Conservation (phyloP, 2,888 invertebrate species). For the Cerceris rybyensis region DNA sequence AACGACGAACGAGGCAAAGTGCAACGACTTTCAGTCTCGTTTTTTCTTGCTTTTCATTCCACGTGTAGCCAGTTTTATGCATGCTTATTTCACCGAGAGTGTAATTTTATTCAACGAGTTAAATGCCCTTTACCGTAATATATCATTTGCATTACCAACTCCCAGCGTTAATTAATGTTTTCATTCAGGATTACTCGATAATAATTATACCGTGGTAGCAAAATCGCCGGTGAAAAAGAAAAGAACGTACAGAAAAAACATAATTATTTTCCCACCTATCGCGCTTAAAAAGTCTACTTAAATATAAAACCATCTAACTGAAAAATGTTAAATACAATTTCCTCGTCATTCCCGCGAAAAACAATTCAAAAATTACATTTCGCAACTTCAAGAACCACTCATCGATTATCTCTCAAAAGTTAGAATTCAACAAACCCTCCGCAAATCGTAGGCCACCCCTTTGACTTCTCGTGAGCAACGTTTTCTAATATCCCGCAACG, state of each 20-base stretch:
- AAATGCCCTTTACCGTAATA: not conserved
- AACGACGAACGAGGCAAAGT: constrained; percentile 6
- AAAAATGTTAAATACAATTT: not conserved
- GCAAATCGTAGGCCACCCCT: too few relatives aligned
- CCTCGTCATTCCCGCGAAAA: not conserved
- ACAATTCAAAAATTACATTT: constrained; percentile 10
- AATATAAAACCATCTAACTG: not conserved
- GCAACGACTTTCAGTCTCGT: not conserved
- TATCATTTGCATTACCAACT: not conserved
- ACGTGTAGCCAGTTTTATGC: not conserved
- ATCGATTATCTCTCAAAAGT: too few relatives aligned
- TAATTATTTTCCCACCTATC: not conserved
- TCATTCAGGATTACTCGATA: not conserved
- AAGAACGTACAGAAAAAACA: not conserved
- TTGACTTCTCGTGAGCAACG: constrained; percentile 15
- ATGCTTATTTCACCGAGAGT: not conserved
- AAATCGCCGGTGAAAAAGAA: not conserved
- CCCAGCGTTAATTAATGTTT: not conserved
- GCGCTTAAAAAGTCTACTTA: not conserved
- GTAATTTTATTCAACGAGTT: too few relatives aligned
- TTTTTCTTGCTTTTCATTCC: not conserved
- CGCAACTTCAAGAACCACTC: too few relatives aligned
- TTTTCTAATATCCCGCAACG: constrained; percentile 27
- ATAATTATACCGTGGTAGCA: not conserved
- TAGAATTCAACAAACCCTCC: too few relatives aligned